Base-by-base conservation (phyloP, 1,140 invertebrate genomes). In the Gryon sp. region DNA sequence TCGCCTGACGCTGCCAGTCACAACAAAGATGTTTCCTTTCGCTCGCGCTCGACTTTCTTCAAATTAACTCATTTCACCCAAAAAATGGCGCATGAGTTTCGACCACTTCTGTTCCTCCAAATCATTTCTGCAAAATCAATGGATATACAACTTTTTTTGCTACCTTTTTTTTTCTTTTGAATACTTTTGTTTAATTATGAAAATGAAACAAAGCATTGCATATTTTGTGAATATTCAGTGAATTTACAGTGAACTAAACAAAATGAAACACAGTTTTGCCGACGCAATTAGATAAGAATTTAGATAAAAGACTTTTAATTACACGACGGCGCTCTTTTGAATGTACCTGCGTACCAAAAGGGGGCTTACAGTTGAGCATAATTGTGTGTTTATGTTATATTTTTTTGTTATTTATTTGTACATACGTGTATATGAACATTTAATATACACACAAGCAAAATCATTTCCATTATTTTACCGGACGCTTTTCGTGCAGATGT, bases 11-110 rank as follows among this genome's bases (percentile, higher is more conserved):
- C 43, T 41, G 69, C 52, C 50, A 65, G 53, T 65, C 70, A 74
- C 53, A 74, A 74, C 70, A 74, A 11, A 74, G 70, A 74, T 62
- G 60, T 74, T 74, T 40, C 70, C 70, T 74, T 74, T 66, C 70
- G 66, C 70, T 74, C 45, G 59, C n/a, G 43, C 28, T 70, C 57
- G 9, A 75, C 62, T 75, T 75, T 75, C 72, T 53, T 75, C 53
- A 46, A 62, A 60, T 75, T 68, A 45, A 66, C 62, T 53, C 62
- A 62, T 75, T 66, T 75, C 45, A 43, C 14, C 34, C 46, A 50
- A 73, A 63, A 73, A 72, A 55, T 45, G 19, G 14, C n/a, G 43
- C 20, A 15, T 43, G 14, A 4, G 19, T 46, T 63, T 41, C 45
- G 32, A 53, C 26, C n/a, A n/a, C n/a, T n/a, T n/a, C n/a, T n/a